Conservation (phyloP, 2,113 vertebrate species). For the Etheostoma spectabile region DNA sequence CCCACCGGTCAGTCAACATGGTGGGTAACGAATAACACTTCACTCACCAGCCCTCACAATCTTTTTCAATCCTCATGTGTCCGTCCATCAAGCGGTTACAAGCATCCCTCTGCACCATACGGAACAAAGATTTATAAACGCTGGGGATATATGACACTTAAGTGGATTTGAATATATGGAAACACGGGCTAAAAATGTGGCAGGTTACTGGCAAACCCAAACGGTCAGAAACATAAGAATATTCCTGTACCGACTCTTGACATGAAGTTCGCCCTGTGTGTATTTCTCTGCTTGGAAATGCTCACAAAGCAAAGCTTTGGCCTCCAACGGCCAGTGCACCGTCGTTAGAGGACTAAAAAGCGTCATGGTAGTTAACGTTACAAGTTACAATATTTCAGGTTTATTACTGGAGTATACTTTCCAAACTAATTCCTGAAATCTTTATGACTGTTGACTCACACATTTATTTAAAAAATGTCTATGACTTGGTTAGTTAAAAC, state of each 20-base stretch:
- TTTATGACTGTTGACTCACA: background rate
- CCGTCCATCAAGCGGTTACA: fast-evolving
- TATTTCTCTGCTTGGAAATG: background rate
- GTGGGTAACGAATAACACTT: slow-evolving; percentile 80
- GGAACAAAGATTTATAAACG: fast-evolving
- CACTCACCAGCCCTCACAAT: slow-evolving; percentile 49
- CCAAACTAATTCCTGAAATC: too few relatives aligned
- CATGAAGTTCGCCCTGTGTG: background rate
- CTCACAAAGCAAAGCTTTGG: background rate
- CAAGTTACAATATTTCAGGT: fast-evolving
- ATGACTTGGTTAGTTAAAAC: background rate
- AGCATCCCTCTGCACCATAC: background rate
- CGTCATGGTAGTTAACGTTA: background rate
- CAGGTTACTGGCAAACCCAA: background rate
- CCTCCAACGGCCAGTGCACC: background rate
- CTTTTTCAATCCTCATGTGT: slow-evolving; percentile 62
- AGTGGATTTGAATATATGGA: background rate
- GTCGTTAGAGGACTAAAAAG: background rate
- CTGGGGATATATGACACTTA: fast-evolving
- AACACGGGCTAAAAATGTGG: background rate
- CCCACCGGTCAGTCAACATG: slow-evolving; percentile 84
- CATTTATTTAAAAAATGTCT: background rate
- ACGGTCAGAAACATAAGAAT: background rate
- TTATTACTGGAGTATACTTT: too few relatives aligned
- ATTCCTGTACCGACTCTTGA: too few relatives aligned